phyloP scores from a whole-genome alignment of 2,888 invertebrate genomes.

The Timema cristinae region DNA sequence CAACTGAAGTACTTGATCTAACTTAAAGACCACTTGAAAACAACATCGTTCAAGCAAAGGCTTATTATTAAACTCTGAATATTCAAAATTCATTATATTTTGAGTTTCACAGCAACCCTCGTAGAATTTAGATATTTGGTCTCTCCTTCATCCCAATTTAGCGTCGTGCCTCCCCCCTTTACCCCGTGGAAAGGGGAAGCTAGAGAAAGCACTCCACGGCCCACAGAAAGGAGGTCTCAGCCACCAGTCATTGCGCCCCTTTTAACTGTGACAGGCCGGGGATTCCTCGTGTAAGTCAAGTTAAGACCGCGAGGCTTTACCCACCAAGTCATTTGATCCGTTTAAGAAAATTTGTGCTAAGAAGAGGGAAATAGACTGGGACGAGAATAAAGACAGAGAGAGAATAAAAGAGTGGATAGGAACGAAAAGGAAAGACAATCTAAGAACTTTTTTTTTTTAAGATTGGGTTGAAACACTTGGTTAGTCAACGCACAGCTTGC shows the following conservation, averaged over 20 bases:
- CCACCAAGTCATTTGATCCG: slow-evolving; percentile 30
- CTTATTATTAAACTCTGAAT: too few species aligned
- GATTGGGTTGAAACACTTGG: not conserved
- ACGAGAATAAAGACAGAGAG: too few species aligned
- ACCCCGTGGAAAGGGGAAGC: not conserved
- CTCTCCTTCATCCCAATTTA: too few species aligned
- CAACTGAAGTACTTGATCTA: too few species aligned
- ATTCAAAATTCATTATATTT: too few species aligned
- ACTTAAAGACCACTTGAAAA: too few species aligned
- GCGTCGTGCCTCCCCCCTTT: too few species aligned
- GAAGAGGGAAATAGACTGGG: slow-evolving; percentile 16
- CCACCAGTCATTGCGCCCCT: slow-evolving; percentile 15
- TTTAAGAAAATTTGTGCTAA: slow-evolving; percentile 31
- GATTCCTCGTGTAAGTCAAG: slow-evolving; percentile 29
- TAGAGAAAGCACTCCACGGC: not conserved
- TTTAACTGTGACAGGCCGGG: slow-evolving; percentile 24
- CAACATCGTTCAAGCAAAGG: too few species aligned
- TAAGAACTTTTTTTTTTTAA: not conserved
- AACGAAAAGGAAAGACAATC: too few species aligned
- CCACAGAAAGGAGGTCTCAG: not conserved
- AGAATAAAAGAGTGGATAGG: too few species aligned
- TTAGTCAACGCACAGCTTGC: not conserved
- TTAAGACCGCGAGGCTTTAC: slow-evolving; percentile 28
- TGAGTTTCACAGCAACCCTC: too few species aligned
- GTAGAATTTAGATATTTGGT: too few species aligned